phyloP scores from a whole-genome alignment of 2,797 vertebrate species.

The Peromyscus aztecus region DNA sequence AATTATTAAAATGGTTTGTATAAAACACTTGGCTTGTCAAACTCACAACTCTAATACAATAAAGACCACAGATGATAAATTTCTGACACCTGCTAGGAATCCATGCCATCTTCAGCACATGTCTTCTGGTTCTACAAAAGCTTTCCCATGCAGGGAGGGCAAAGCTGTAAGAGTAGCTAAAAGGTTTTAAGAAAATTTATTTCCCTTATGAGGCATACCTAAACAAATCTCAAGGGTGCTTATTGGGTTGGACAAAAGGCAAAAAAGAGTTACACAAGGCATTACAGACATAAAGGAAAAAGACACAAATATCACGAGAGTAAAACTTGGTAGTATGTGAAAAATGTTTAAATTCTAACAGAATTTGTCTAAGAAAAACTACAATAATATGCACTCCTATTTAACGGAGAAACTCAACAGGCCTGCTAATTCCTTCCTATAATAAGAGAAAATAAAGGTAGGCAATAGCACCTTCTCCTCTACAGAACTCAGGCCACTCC shows the following conservation, averaged over 20 bases:
- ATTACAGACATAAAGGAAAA: background rate
- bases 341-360: background rate
- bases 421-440: background rate
- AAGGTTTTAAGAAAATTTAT: background rate
- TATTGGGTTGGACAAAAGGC: background rate
- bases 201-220: background rate
- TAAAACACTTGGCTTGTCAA: background rate
- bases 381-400: background rate
- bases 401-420: background rate
- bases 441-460: background rate
- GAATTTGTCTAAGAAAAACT: conserved; percentile 46
- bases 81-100: background rate
- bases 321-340: background rate
- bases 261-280: background rate
- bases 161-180: background rate
- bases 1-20: conserved; percentile 1
- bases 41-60: background rate
- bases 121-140: conserved; percentile 1
- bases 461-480: too few species aligned
- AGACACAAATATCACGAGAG: background rate
- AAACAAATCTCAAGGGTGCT: background rate
- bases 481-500: background rate
- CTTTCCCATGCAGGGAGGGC: background rate
- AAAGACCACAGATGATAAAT: background rate
- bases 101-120: background rate